phyloP scores from a whole-genome alignment of 1,140 invertebrate genomes.

The Panagrolaimus sp. region DNA sequence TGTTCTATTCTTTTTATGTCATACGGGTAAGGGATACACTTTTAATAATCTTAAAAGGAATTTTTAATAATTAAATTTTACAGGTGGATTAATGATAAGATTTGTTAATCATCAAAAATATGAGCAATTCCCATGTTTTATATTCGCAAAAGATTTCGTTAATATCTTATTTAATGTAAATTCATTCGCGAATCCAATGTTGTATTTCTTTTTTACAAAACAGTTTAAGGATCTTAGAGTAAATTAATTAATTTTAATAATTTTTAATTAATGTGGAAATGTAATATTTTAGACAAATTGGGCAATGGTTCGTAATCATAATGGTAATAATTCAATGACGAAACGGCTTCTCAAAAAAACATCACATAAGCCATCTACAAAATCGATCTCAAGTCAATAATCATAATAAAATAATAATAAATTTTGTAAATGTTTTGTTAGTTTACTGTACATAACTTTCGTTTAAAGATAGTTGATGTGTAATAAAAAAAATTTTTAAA shows the following conservation, averaged over 20 bases:
- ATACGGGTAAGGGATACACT: slow-evolving; percentile 52
- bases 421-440: no score
- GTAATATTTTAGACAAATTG: no score
- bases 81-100: not conserved
- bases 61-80: not conserved
- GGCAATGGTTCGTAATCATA: no score
- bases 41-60: not conserved
- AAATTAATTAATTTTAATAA: not conserved
- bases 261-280: no score
- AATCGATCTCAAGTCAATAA: no score
- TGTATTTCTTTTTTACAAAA: not conserved
- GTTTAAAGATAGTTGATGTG: no score
- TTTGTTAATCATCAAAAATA: not conserved
- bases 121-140: not conserved
- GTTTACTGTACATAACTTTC: no score
- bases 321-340: no score
- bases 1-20: slow-evolving; percentile 51
- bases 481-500: no score
- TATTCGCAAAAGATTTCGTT: not conserved
- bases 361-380: no score
- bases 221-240: not conserved
- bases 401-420: no score
- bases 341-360: no score
- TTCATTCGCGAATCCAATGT: slow-evolving; percentile 1
- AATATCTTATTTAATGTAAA: not conserved